Evolutionary conservation across 2,113 vertebrate genomes (phyloP), one percentile per base, ranked within the genome.

Genomic region (Gobio gobio): DNA sequence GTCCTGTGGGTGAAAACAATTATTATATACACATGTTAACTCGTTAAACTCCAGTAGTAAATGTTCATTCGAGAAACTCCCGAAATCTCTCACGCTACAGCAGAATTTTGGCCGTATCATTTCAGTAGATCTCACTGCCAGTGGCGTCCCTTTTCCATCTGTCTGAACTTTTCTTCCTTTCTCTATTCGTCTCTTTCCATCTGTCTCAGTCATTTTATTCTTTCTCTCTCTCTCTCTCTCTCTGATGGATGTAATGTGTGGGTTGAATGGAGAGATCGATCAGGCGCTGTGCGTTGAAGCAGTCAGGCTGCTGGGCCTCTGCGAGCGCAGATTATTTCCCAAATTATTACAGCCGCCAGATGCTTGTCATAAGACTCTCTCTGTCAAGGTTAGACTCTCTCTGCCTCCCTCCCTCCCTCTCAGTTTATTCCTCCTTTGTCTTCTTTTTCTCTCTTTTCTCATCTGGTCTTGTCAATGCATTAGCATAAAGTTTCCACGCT

Each of bases 271-370:
- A 70, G 75, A 90, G 91, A 94, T 94, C 91, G 76, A 94, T 94
- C 93, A 91, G 93, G 78, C 92, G 83, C 83, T 86, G 89, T 90
- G 90, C 87, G 85, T 91, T 93, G 91, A 92, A 91, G 91, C 89
- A 86, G 91, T 89, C 93, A 94, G 91, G 91, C 93, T 91, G 92
- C 91, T 93, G 93, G 90, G 92, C 91, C 90, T 92, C 92, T 93
- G 93, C 92, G 91, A 90, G 92, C 87, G 89, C 89, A 94, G 94
- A 95, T 93, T 93, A 94, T 95, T 93, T 92, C 93, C 29, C 90
- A 93, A 94, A 94, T 94, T 93, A 95, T 94, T 94, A 94, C 92
- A 93, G 92, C 89, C 93, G 91, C 92, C 93, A 94, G 94, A 94
- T 93, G 94, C 90, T 94, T 94, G 93, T 94, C 94, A 93, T 91